Percentiles rank a stretch among this genome's conserved stretches.
Evolutionary conservation across 2,113 vertebrate genomes (phyloP).

Genomic region (Dendrocopos noguchii): DNA sequence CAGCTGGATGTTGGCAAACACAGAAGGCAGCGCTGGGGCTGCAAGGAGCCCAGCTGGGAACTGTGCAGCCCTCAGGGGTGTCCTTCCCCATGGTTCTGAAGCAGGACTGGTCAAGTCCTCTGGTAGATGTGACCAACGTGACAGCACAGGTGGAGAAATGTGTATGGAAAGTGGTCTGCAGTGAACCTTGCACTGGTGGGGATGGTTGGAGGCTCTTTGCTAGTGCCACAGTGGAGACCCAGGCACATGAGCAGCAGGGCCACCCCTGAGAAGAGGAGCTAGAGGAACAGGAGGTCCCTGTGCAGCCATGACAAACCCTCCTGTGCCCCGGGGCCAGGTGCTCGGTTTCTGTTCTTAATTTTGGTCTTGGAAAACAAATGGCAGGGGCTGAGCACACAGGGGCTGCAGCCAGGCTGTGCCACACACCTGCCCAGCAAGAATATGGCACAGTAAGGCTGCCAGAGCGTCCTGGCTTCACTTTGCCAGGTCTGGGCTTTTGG

Average conservation of each 20-base stretch:
- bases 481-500: rapidly evolving
- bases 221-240: background rate
- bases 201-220: background rate
- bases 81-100: background rate
- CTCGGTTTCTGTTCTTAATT: slow-evolving; percentile 54
- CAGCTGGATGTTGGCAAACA: background rate
- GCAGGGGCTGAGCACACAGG: slow-evolving; percentile 31
- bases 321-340: slow-evolving; percentile 9
- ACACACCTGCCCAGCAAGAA: slow-evolving; percentile 8
- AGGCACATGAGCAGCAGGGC: background rate
- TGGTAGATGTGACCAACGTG: too few species aligned
- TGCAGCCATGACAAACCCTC: background rate
- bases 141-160: too few species aligned
- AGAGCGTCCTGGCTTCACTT: slow-evolving; percentile 63
- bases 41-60: background rate
- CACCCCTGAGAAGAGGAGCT: background rate
- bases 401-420: slow-evolving; percentile 27
- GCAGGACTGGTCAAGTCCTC: rapidly evolving
- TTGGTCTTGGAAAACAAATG: slow-evolving; percentile 26
- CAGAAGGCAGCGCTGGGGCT: background rate
- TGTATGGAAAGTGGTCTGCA: too few species aligned
- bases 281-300: background rate
- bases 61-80: background rate
- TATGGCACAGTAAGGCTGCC: slow-evolving; percentile 40
- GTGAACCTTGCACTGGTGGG: background rate